Evolutionary conservation across 2,113 vertebrate species (phyloP), one percentile per base, ranked within the genome.

Genomic region (Neolamprologus toae): DNA sequence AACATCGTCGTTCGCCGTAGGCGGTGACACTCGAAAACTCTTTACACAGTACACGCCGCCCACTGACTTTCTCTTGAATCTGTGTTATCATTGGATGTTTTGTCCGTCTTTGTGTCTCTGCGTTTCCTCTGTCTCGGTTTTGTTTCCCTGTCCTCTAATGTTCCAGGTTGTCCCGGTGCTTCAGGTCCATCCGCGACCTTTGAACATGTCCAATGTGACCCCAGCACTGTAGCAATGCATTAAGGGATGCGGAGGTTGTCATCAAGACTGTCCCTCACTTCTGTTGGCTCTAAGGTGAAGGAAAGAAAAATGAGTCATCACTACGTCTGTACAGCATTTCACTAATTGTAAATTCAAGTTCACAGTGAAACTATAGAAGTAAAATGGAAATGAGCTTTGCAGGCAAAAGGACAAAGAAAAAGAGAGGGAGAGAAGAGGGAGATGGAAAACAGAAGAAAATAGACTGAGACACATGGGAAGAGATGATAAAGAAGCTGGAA

Each of bases 231-330:
- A 85, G 37, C 28, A 88, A 90, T 89, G 89, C 76, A 92, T 93
- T 88, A 90, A 91, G 88, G 94, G 91, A 87, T 88, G 68, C 47
- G 33, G 79, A 89, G 91, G 94, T 92, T 85, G 93, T 95, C 96
- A 97, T 99, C 98, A 99, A 96, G 98, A 98, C 96, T 98, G 98
- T 92, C 97, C 97, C 84, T 99, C 98, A 9, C 97, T 98, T 97
- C 97, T 98, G 86, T 96, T 97, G 95, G 97, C 94, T 97, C 98
- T 99, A 90, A 73, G 28, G 79, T 9, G 19, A 76, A 83, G 57
- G 93, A 54, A 83, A 82, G 37, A 16, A 45, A 87, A 78, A 57
- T 4, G 3, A 83, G n/a, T 51, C 80, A 59, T 87, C 8, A 31
- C 5, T 42, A 40, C 1, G 16, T 82, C 76, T 4, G 49, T 10